Percentiles rank a stretch among this genome's conserved stretches.
Conservation (phyloP, 2,113 vertebrate genomes). For the Petrocephalus microphthalmus region DNA sequence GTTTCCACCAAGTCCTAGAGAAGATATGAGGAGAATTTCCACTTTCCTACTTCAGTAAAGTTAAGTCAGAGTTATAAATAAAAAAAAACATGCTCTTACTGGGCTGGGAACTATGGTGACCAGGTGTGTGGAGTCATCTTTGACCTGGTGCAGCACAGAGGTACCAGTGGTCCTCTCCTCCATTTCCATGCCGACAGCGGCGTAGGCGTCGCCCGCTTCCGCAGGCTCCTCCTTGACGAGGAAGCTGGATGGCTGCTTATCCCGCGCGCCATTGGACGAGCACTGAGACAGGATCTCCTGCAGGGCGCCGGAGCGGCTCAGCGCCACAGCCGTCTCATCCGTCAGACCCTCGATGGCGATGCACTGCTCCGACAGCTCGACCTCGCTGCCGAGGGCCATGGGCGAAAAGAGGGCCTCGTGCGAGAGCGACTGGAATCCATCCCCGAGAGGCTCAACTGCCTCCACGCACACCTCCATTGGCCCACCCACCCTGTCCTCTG, state of each 20-base stretch:
- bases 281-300: conserved; percentile 61
- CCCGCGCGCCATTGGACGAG: conserved; percentile 32
- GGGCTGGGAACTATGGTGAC: conserved; percentile 60
- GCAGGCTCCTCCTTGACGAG: conserved; percentile 58
- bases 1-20: conserved; percentile 72
- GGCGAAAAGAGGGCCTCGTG: conserved; percentile 53
- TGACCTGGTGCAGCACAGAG: conserved; percentile 44
- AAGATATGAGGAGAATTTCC: background rate
- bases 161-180: conserved; percentile 59
- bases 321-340: conserved; percentile 52
- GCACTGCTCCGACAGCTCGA: conserved; percentile 65
- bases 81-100: conserved; percentile 39
- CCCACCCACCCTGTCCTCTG: conserved; percentile 58
- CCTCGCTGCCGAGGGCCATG: conserved; percentile 52
- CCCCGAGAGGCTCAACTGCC: conserved; percentile 38
- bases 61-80: background rate
- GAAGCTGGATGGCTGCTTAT: conserved; percentile 56
- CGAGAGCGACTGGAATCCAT: conserved; percentile 46
- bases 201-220: conserved; percentile 56
- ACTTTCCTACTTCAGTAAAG: background rate
- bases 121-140: conserved; percentile 54
- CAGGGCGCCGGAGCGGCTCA: conserved; percentile 42
- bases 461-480: conserved; percentile 61
- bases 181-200: conserved; percentile 60
- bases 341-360: conserved; percentile 62